Conservation (phyloP, 2,113 vertebrate species). For the Tor tambroides region DNA sequence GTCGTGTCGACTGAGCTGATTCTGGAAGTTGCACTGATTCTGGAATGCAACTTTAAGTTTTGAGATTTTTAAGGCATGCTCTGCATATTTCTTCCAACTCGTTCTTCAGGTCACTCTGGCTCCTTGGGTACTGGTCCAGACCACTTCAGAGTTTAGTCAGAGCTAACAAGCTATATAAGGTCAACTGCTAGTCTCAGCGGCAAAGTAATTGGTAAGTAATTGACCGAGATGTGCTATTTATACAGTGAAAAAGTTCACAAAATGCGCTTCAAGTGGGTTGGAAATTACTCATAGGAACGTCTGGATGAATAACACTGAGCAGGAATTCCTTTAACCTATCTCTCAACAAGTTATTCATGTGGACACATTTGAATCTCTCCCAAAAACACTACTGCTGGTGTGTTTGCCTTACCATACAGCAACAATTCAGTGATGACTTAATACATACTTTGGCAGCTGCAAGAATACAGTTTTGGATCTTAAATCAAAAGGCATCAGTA, state of each 20-base stretch:
- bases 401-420: not conserved
- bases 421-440: slow-evolving; percentile 5
- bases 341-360: not conserved
- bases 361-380: slow-evolving; percentile 9
- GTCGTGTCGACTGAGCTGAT: not conserved
- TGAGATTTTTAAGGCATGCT: slow-evolving; percentile 31
- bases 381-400: not conserved
- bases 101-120: not conserved
- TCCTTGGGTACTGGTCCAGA: not conserved
- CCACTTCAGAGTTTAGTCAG: not conserved
- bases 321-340: slow-evolving; percentile 3
- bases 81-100: slow-evolving; percentile 1
- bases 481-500: slow-evolving; percentile 15
- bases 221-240: slow-evolving; percentile 42
- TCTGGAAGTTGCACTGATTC: not conserved
- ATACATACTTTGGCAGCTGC: slow-evolving; percentile 3
- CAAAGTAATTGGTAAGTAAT: slow-evolving; percentile 46
- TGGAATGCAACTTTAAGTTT: not conserved
- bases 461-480: slow-evolving; percentile 2
- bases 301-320: slow-evolving; percentile 5
- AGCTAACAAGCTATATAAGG: slow-evolving; percentile 37
- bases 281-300: not conserved
- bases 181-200: slow-evolving; percentile 35
- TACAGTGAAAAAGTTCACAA: slow-evolving; percentile 23
- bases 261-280: slow-evolving; percentile 19